These are phyloP conservation scores for Nemopilema nomurai DNA, from an alignment of 30 jellyfish, hydroid and myxozoan species.

Conservation along the genomic window DNA sequence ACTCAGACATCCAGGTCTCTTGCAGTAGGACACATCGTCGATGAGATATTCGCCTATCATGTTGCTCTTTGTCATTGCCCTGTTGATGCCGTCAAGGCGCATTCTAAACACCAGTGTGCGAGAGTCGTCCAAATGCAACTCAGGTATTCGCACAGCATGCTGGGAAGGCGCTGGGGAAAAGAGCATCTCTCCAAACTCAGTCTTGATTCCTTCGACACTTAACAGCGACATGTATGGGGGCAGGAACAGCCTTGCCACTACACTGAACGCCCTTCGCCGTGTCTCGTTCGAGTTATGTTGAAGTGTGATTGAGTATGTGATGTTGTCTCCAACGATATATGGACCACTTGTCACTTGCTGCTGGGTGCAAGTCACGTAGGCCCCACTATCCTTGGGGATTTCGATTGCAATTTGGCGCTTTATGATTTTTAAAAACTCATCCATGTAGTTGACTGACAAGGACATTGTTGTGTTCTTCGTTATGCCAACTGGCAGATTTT, in stretches of 20 bases:
- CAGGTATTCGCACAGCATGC: constrained; percentile 10
- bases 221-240: constrained; percentile 45
- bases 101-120: constrained; percentile 3
- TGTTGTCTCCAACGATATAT: constrained; percentile 33
- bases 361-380: background rate
- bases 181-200: constrained; percentile 6
- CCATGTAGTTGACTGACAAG: constrained; percentile 19
- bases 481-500: background rate
- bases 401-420: background rate
- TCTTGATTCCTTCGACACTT: constrained; percentile 20
- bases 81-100: constrained; percentile 2
- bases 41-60: constrained; percentile 14
- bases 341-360: background rate
- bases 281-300: background rate
- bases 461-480: background rate
- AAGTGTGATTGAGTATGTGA: constrained; percentile 11
- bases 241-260: constrained; percentile 4
- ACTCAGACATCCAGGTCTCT: constrained; percentile 6
- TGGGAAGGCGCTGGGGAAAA: constrained; percentile 28
- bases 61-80: background rate
- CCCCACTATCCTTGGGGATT: constrained; percentile 32
- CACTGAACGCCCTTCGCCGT: constrained; percentile 40
- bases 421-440: background rate
- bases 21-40: constrained; percentile 45
- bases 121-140: constrained; percentile 5